Conservation (phyloP, 1,140 invertebrate species). For the Hylaeus anthracinus region DNA sequence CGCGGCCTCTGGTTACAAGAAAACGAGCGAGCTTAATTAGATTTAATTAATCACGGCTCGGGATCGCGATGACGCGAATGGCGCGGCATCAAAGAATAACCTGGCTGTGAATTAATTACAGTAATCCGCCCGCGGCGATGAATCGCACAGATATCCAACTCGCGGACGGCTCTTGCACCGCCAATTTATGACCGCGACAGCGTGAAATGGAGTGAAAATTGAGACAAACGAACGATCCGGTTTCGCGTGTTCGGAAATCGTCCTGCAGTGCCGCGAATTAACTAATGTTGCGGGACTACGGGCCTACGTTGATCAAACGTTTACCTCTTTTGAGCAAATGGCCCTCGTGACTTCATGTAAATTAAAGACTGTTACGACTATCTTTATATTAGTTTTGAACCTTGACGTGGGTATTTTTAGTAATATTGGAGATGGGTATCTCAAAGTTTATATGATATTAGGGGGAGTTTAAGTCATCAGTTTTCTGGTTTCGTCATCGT, state of each 20-base stretch:
- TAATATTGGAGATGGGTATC: no score
- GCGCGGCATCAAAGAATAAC: constrained; percentile 16
- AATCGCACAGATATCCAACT: constrained; percentile 9
- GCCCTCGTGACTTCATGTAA: no score
- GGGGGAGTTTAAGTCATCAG: no score
- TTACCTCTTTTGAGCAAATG: no score
- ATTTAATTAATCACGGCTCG: constrained; percentile 37
- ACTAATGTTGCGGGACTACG: no score
- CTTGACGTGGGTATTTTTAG: no score
- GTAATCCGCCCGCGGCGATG: constrained; percentile 6
- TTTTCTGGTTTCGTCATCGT: no score
- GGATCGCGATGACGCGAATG: constrained; percentile 21
- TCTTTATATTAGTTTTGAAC: no score
- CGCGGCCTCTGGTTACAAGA: constrained; percentile 16
- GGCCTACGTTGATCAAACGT: no score
- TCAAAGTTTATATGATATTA: no score
- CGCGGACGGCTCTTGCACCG: not conserved
- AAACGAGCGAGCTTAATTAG: constrained; percentile 40
- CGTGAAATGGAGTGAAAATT: not conserved
- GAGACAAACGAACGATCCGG: not conserved
- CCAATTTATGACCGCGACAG: constrained; percentile 10
- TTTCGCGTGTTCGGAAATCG: not conserved
- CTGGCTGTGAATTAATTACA: constrained; percentile 33
- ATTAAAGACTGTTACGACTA: no score
- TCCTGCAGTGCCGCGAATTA: not conserved